Evolutionary conservation across 2,888 invertebrate species (phyloP).

Genomic region (Trimorus sp.): DNA sequence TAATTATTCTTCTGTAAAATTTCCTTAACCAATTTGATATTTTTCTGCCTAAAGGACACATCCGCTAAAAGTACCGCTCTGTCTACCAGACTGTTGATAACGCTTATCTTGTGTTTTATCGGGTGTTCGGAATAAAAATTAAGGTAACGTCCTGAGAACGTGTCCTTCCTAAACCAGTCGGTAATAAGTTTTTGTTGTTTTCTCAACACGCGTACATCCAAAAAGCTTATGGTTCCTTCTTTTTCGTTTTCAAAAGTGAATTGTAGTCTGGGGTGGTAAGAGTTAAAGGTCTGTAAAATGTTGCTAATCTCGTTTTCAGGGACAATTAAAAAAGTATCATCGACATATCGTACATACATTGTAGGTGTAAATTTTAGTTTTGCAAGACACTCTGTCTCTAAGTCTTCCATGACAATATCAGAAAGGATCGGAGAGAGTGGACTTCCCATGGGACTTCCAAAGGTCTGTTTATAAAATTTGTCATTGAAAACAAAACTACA

Average conservation of each 20-base stretch:
- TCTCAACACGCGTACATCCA: constrained; percentile 3
- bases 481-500: constrained; percentile 40
- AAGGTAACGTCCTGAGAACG: constrained; percentile 26
- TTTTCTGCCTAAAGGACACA: not conserved
- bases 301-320: not conserved
- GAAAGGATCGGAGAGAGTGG: constrained; percentile 64
- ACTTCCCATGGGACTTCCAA: constrained; percentile 65
- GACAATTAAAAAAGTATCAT: too few species aligned
- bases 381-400: constrained; percentile 38
- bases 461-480: constrained; percentile 50
- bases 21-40: too few species aligned
- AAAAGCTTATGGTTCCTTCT: constrained; percentile 1
- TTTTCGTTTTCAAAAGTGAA: constrained; percentile 24
- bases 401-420: constrained; percentile 64
- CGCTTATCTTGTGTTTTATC: constrained; percentile 31
- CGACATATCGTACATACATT: too few species aligned
- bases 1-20: too few species aligned
- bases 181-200: not conserved
- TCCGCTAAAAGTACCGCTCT: constrained; percentile 15
- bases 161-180: constrained; percentile 34
- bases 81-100: constrained; percentile 22
- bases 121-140: constrained; percentile 22
- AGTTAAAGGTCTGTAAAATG: constrained; percentile 22
- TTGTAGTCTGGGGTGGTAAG: constrained; percentile 26
- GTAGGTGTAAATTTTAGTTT: too few species aligned